Evolutionary conservation across 2,797 vertebrate genomes (phyloP), one percentile per base, ranked within the genome.

Genomic region (Phrynocephalus vlangalii): DNA sequence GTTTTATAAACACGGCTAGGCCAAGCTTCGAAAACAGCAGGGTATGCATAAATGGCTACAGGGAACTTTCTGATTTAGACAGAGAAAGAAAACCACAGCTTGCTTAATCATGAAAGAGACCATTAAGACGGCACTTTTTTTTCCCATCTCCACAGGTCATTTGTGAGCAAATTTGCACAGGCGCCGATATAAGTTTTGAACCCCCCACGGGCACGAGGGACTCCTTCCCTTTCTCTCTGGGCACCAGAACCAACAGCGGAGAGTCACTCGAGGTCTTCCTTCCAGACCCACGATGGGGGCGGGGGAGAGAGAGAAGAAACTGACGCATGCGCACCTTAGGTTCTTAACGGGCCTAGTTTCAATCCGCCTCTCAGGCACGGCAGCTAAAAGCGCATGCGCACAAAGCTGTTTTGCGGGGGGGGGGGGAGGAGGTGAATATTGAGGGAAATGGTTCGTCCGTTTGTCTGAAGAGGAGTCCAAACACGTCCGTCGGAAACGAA

Each of bases 361-460:
- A 84, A 38, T 5, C 66, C 16, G 56, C n/a, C 30, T 28, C 90
- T 73, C 63, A 63, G 33, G 60, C 80, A 72, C 56, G 70, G 84
- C 4, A 22, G 38, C 11, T 3, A 9, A 33, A 28, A 2, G 91
- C 94, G 94, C 95, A 92, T 93, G 93, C 93, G 94, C 86, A 76
- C 75, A 52, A n/a, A 8, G 16, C 24, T 22, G 0, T 13, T 11
- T 3, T 28, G 10, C 15, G 0, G 76, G 44, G 73, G 33, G 33
- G 33, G 33, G 33, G 44, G 20, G 10, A 44, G 7, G 15, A 0
- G 66, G 16, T 8, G 3, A 44, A 56, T 56, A 5, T 85, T 1
- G 1, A 30, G 56, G 28, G 8, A 5, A 15, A 50, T 26, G 82
- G 5, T 33, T 33, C 68, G 10, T 5, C 0, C 7, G 15, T 5